phyloP scores from a whole-genome alignment of 2,113 vertebrate species.

The Phyllostomus discolor region DNA sequence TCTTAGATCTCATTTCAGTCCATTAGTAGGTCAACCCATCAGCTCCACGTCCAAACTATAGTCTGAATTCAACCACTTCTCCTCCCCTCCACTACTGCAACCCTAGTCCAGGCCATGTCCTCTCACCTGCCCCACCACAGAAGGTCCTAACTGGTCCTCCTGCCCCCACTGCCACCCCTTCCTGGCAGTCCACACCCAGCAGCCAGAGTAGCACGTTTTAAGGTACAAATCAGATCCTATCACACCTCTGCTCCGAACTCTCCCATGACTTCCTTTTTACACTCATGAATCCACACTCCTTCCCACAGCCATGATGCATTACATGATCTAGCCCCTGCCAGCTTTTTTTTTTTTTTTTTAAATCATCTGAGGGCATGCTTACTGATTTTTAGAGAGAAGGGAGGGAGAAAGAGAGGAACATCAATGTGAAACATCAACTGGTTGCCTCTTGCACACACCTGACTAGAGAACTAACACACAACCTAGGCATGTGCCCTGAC shows the following conservation, averaged over 20 bases:
- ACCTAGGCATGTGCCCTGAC: too few species aligned
- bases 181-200: background rate
- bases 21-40: background rate
- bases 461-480: too few species aligned
- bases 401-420: too few species aligned
- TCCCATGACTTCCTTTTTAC: background rate
- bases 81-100: background rate
- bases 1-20: background rate
- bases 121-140: background rate
- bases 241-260: background rate
- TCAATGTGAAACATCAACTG: too few species aligned
- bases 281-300: background rate
- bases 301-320: accelerated
- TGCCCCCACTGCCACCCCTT: background rate
- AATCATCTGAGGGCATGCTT: too few species aligned
- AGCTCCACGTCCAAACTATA: background rate
- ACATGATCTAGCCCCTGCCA: background rate
- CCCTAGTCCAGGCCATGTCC: background rate
- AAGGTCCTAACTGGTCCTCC: background rate
- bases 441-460: too few species aligned
- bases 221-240: background rate
- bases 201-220: background rate
- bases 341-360: background rate
- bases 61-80: background rate
- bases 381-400: too few species aligned